Evolutionary conservation across 2,113 vertebrate genomes (phyloP).

Genomic region (Xiphophorus maculatus): DNA sequence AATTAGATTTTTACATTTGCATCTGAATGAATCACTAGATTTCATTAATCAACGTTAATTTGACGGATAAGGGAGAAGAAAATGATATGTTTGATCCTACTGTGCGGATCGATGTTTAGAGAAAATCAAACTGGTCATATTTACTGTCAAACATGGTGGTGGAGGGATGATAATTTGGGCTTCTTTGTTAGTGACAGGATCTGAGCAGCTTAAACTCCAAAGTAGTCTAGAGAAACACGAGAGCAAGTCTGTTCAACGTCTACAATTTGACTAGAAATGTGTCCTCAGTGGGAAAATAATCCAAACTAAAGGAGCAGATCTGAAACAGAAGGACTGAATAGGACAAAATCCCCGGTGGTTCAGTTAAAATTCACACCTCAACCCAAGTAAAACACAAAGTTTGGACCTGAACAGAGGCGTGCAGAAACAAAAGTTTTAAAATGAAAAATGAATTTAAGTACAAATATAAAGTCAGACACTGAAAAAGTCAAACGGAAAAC

Average conservation of each 20-base stretch:
- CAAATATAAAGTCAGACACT: too few species aligned
- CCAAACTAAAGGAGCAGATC: neutral
- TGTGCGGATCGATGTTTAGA: neutral
- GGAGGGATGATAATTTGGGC: neutral
- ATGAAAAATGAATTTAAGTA: too few species aligned
- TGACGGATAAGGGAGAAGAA: neutral
- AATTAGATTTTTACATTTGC: neutral
- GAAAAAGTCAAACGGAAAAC: too few species aligned
- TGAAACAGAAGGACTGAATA: too few species aligned
- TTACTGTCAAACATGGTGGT: neutral
- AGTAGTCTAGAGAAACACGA: neutral
- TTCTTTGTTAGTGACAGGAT: neutral
- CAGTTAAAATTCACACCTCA: too few species aligned
- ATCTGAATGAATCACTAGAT: neutral
- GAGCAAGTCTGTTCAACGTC: neutral
- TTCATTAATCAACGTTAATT: neutral
- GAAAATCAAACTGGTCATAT: neutral
- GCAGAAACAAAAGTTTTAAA: too few species aligned
- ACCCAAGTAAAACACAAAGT: too few species aligned
- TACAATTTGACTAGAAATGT: neutral
- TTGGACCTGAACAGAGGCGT: too few species aligned
- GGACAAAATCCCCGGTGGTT: too few species aligned
- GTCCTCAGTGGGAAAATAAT: neutral
- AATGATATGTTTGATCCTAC: neutral
- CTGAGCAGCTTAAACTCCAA: neutral